Conservation (phyloP, 2,113 vertebrate genomes). For the Silurus glanis region DNA sequence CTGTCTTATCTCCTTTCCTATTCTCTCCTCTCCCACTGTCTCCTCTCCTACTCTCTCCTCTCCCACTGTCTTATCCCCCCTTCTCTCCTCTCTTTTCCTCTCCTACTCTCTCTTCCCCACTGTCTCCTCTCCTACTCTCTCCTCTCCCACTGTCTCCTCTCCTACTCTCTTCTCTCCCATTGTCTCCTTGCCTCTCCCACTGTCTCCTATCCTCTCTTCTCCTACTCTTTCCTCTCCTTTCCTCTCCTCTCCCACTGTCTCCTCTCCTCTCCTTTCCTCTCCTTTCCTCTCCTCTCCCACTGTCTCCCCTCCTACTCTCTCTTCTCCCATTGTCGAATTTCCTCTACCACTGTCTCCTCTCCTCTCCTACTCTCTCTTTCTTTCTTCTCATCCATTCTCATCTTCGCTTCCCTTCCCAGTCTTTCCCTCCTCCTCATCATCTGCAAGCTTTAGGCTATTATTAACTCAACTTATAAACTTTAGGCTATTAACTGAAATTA, state of each 20-base stretch:
- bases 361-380: not conserved
- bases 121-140: not conserved
- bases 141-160: too few species aligned
- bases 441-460: not conserved
- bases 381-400: not conserved
- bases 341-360: not conserved
- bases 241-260: accelerated
- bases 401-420: not conserved
- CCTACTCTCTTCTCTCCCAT: too few species aligned
- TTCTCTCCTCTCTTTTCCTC: too few species aligned
- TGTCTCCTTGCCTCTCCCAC: not conserved
- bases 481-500: slow-evolving; percentile 31
- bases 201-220: too few species aligned
- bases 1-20: too few species aligned
- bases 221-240: not conserved
- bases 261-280: not conserved
- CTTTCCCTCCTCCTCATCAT: not conserved
- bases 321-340: too few species aligned
- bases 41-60: too few species aligned
- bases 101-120: not conserved
- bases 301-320: not conserved
- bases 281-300: too few species aligned
- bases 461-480: not conserved
- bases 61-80: not conserved
- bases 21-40: too few species aligned